phyloP scores from a whole-genome alignment of 2,797 vertebrate species.

The Limosa lapponica region DNA sequence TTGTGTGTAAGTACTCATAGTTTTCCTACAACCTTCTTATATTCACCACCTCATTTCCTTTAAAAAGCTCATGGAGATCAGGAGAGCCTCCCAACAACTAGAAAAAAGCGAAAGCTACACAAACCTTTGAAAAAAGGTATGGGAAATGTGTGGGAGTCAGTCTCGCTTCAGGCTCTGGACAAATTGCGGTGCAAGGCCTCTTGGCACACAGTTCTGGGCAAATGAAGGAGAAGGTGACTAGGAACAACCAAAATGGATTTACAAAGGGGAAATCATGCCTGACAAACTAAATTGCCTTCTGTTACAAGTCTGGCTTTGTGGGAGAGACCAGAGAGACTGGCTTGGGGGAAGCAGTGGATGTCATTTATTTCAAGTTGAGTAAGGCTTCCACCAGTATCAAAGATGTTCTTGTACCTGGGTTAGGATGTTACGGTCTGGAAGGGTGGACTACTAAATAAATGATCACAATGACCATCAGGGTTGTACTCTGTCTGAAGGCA shows the following conservation, averaged over 20 bases:
- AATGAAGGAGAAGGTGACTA: neutral
- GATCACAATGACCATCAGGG: neutral
- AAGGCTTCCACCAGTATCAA: neutral
- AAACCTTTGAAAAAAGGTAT: neutral
- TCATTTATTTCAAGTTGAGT: neutral
- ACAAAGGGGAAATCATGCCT: neutral
- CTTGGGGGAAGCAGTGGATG: neutral
- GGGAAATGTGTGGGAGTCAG: neutral
- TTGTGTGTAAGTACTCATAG: neutral
- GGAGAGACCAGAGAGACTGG: neutral
- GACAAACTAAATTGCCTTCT: neutral
- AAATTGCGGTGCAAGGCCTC: neutral
- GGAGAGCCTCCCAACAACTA: rapidly evolving
- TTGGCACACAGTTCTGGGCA: neutral
- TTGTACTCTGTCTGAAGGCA: neutral
- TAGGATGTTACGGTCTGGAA: neutral
- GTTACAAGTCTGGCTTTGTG: neutral
- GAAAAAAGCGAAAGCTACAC: neutral
- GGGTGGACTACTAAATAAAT: neutral
- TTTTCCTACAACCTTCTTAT: neutral
- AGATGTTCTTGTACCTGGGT: neutral
- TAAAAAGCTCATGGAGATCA: neutral
- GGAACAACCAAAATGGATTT: neutral
- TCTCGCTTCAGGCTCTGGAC: neutral
- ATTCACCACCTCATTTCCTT: neutral